These are phyloP conservation scores for Bettongia penicillata DNA, from an alignment of 2,113 vertebrate genomes.

Conservation along the genomic window DNA sequence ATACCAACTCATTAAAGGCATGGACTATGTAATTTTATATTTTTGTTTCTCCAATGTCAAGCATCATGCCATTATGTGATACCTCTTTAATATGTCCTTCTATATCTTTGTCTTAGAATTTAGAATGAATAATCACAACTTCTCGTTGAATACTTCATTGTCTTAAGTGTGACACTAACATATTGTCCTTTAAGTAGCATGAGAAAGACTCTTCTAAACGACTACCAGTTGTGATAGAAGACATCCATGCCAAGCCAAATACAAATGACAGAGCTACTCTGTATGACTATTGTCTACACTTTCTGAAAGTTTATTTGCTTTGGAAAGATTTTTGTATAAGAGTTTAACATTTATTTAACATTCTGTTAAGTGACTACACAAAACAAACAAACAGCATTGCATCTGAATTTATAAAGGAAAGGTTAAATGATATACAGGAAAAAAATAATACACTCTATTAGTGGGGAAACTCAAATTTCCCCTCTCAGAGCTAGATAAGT, in stretches of 20 bases:
- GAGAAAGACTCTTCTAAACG: neutral
- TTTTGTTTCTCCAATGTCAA: neutral
- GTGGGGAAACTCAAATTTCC: neutral
- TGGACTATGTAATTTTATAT: neutral
- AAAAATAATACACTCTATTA: neutral
- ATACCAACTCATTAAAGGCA: neutral
- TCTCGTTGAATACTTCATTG: neutral
- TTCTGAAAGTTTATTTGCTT: neutral
- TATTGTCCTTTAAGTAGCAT: neutral
- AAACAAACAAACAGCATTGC: neutral
- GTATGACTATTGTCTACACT: neutral
- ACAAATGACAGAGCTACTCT: neutral
- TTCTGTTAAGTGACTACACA: neutral
- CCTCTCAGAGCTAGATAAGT: neutral
- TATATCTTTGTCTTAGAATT: neutral
- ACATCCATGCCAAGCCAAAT: neutral
- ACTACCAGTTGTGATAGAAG: neutral
- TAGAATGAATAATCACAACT: neutral
- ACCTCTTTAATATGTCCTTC: neutral
- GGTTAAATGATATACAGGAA: neutral
- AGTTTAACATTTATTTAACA: too few relatives aligned
- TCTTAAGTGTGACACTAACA: neutral
- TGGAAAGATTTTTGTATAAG: neutral
- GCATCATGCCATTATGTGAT: neutral
- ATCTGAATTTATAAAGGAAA: neutral